Base-by-base conservation (phyloP, 2,113 vertebrate genomes). In the Xenus cinereus region DNA sequence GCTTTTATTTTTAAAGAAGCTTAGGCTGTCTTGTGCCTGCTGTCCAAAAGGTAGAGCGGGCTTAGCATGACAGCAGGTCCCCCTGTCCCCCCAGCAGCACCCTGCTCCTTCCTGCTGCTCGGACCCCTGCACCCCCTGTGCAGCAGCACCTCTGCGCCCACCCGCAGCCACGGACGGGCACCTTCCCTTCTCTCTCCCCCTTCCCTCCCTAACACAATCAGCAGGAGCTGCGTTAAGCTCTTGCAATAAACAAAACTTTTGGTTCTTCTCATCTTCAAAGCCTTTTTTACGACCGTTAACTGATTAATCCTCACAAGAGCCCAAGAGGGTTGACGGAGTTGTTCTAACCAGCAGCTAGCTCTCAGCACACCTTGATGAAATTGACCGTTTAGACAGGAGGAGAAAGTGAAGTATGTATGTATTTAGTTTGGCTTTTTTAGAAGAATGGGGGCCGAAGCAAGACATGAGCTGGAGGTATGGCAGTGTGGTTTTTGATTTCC, bases 241-340 rank as follows among this genome's bases (percentile, higher is more conserved):
- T 93, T 78, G 43, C 53, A 35, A 66, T 78, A 67, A 75, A 51
- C 18, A 41, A 43, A 33, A 48, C 45, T 74, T 46, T 10, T 46
- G 37, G 43, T 19, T 77, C 64, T 92, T 94, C 62, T 91, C 6
- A 82, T 91, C 79, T 82, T 94, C 95, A 94, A 89, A 93, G 87
- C 23, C 30, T 50, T 45, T 51, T 56, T 54, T 23, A 18, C 18
- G 78, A 66, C 35, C 15, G 23, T 80, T 84, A 84, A 73, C 60
- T 74, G 85, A 60, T 89, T 89, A 94, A 79, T 82, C 60, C 35
- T 82, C 62, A 79, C 45, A 71, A 78, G 32, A 69, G 16, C 45
- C 67, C 32, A 28, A 27, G 48, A 87, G 53, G 60, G 54, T 27
- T 64, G 41, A 27, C 39, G 54, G 45, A 85, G 74, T 82, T 90